Base-by-base conservation (phyloP, 2,888 invertebrate genomes). In the Liodrosophila aerea region DNA sequence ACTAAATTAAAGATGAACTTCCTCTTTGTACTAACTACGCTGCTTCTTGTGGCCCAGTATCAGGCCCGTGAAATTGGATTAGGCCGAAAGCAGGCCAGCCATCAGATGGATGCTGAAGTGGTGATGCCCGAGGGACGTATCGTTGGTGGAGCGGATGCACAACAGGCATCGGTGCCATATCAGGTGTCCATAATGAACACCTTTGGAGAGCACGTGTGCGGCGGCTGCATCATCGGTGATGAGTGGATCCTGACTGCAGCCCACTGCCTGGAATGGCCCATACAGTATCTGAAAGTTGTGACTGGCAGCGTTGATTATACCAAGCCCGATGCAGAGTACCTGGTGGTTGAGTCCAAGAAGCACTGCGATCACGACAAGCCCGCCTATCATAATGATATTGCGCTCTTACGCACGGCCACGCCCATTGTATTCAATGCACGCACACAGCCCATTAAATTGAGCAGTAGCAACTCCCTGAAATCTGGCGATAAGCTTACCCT, bases 321-420 rank as follows among this genome's bases (percentile, higher is more conserved):
- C 0, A 64, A 73, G 8, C 86, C 87, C 0, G 87, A 68, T n/a
- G 88, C 73, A 0, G 77, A 76, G 8, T 76, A 89, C 51, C 43
- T 59, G 1, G 78, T 86, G 2, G 76, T 82, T 31, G 60, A 60
- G 5, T 64, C 85, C 0, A 73, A 77, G 11, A 57, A 82, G 11
- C 89, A 89, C 40, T 85, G 86, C 13, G 45, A 62, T 1, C 82
- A 87, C 56, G 77, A 90, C 40, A 64, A 80, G 4, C 89, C 89
- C 1, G 61, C 62, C 40, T 88, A 87, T 50, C 87, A 89, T 43
- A 92, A 95, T 83, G 95, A 95, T 73, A 94, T 95, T 57, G 95
- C 94, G 0, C 87, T 95, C 0, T 78, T 95, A 1, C 92, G 92
- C 73, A 90, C 94, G 4, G 88, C 91, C 7, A 80, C 89, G 2